A percentile compares a stretch with the other conserved stretches of the same genome.
phyloP scores from a whole-genome alignment of 2,113 vertebrate species.

The Ammodytes marinus region DNA sequence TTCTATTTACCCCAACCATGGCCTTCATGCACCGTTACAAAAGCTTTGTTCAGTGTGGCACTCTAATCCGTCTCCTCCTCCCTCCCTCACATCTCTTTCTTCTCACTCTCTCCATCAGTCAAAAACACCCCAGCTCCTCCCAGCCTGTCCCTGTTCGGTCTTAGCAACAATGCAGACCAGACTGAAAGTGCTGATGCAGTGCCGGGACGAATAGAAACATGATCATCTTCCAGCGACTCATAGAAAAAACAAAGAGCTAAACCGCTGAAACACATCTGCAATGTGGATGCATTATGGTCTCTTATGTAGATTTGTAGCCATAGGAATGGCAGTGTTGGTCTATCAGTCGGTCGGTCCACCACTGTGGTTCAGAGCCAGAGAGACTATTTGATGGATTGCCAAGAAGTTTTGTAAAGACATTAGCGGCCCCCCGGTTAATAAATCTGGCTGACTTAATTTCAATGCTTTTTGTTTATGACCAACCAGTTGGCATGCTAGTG shows the following conservation, averaged over 20 bases:
- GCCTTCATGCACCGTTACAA: constrained; percentile 60
- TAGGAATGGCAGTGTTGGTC: not conserved
- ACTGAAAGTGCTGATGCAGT: constrained; percentile 48
- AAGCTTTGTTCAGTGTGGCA: constrained; percentile 58
- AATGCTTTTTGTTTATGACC: not conserved
- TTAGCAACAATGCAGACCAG: constrained; percentile 13
- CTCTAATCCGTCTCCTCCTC: constrained; percentile 50
- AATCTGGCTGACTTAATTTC: not conserved
- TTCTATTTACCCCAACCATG: constrained; percentile 58
- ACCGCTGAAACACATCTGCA: constrained; percentile 24
- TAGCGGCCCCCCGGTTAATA: not conserved
- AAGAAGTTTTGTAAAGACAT: not conserved
- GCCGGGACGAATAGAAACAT: constrained; percentile 21
- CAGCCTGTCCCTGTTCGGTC: constrained; percentile 1
- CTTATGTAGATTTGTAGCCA: not conserved
- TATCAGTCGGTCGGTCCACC: not conserved
- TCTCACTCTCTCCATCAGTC: constrained; percentile 40
- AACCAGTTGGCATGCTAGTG: not conserved
- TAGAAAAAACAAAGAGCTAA: not conserved
- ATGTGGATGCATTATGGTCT: constrained; percentile 7
- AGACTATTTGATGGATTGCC: not conserved
- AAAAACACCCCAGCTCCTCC: constrained; percentile 14
- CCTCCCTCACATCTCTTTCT: constrained; percentile 14
- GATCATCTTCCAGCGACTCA: constrained; percentile 13
- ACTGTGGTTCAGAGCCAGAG: not conserved